Evolutionary conservation across 2,888 invertebrate species (phyloP), one percentile per base, ranked within the genome.

Genomic region (Caenorhabditis sp.): DNA sequence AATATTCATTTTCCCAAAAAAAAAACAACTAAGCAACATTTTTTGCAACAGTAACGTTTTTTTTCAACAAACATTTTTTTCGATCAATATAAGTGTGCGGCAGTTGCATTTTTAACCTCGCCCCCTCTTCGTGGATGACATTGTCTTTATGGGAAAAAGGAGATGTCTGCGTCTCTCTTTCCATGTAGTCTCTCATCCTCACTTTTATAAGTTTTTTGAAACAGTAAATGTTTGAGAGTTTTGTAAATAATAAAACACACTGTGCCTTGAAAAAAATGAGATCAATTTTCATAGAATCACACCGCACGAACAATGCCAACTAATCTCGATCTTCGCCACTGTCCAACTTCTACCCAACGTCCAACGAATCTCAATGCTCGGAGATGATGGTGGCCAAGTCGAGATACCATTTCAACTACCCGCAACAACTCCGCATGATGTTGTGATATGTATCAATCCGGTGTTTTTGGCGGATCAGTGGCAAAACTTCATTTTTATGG

Each of bases 381-480:
- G 58, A 10, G 67, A 71, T 24, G 62, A 71, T 43, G 63, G 59
- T 43, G 63, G 59, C 24, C 53, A 63, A 60, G 26, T 58, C 10
- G 71, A 71, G 76, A 77, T 79, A 27, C 79, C 79, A 24, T 65
- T 72, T 58, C 37, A 50, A 21, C 62, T 67, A 23, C 58, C 60
- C 2, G 63, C 67, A 0, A 58, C 63, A 37, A 19, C 31, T 3
- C 64, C 54, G 54, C 68, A 68, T 12, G 69, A 69, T 27, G 77
- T 77, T 6, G 77, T 79, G 26, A 67, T 71, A 19, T 79, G 79
- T 55, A 68, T 76, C 1, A 71, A 76, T 4, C 79, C 79, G 4
- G 64, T 79, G 19, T 77, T 74, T 50, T 76, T 74, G n/a, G 69
- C 62, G 43, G 79, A 79, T 58, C 76, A 76, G 19, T 79, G 79